Conservation (phyloP, 2,888 invertebrate species). For the Drosophila melanosoma region DNA sequence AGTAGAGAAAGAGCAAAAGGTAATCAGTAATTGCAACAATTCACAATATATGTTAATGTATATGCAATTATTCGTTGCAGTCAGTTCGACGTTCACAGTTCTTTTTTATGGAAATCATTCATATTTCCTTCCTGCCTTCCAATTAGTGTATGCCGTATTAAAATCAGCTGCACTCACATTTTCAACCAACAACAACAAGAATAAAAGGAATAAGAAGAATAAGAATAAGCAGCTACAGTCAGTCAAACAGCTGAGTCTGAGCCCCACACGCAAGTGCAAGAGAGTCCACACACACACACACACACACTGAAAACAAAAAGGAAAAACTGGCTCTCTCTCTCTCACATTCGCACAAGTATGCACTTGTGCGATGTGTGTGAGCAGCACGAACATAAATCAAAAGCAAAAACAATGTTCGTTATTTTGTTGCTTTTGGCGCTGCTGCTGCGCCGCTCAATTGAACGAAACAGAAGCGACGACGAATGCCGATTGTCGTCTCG, state of each 20-base stretch:
- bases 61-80: constrained; percentile 5
- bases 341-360: constrained; percentile 10
- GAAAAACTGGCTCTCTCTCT: constrained; percentile 7
- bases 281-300: constrained; percentile 30
- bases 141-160: constrained; percentile 34
- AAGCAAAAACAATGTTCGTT: constrained; percentile 50
- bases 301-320: constrained; percentile 33
- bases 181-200: constrained; percentile 27
- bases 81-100: background rate
- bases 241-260: constrained; percentile 60
- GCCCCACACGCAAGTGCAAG: constrained; percentile 60
- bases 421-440: constrained; percentile 43
- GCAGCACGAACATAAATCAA: constrained; percentile 39
- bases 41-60: constrained; percentile 32
- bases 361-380: constrained; percentile 29
- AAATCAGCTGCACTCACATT: constrained; percentile 60
- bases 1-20: constrained; percentile 45
- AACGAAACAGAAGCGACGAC: constrained; percentile 63
- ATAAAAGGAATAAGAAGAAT: background rate
- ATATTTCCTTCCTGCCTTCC: constrained; percentile 44
- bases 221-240: constrained; percentile 25
- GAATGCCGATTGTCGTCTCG: constrained; percentile 40
- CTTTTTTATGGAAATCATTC: constrained; percentile 15
- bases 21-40: constrained; percentile 34
- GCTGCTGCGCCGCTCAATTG: constrained; percentile 71